These are phyloP conservation scores for Arctocebus calabarensis DNA, from an alignment of 2,797 vertebrate genomes.

Conservation along the genomic window DNA sequence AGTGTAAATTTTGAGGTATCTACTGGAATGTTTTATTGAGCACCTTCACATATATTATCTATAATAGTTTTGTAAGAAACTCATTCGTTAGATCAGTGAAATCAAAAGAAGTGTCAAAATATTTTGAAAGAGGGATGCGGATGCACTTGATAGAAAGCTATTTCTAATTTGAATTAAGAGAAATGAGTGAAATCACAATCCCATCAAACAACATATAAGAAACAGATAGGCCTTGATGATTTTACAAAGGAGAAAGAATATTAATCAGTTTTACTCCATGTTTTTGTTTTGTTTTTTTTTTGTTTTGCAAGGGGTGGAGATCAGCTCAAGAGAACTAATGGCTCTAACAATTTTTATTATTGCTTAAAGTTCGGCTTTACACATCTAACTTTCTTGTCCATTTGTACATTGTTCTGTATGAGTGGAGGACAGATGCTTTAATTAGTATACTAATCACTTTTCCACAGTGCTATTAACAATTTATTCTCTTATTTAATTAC, in stretches of 20 bases:
- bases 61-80: neutral
- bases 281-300: neutral
- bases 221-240: neutral
- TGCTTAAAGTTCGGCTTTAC: neutral
- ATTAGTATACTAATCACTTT: neutral
- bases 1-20: neutral
- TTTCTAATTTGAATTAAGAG: constrained; percentile 61
- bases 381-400: neutral
- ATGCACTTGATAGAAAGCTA: constrained; percentile 6
- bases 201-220: neutral
- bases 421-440: neutral
- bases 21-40: neutral
- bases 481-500: neutral
- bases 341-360: neutral
- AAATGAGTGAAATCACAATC: constrained; percentile 36
- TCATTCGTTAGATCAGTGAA: constrained; percentile 2
- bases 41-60: neutral
- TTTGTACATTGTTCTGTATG: neutral
- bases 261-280: neutral
- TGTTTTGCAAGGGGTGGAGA: neutral
- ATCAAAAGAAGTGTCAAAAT: constrained; percentile 45
- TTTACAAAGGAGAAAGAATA: constrained; percentile 24
- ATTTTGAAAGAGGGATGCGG: neutral
- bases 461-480: constrained; percentile 17
- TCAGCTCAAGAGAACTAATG: neutral